Conservation (phyloP, 2,797 vertebrate genomes). For the Centropyge bicolor region DNA sequence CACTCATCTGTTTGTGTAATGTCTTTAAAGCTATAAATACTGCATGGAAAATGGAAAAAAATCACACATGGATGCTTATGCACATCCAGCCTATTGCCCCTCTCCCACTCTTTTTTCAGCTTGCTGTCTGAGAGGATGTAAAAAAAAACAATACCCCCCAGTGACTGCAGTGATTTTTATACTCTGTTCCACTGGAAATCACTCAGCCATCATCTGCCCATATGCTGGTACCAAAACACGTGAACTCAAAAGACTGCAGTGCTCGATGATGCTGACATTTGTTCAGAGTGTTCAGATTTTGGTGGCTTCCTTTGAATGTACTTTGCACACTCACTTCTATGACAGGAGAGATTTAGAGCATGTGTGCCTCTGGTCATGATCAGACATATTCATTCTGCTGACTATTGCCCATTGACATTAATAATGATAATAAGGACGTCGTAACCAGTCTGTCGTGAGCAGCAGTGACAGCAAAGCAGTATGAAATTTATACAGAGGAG, state of each 20-base stretch:
- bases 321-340: slow-evolving; percentile 8
- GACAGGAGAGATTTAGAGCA: slow-evolving; percentile 16
- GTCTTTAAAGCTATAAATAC: slow-evolving; percentile 12
- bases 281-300: slow-evolving; percentile 31
- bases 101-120: not conserved
- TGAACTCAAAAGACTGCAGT: slow-evolving; percentile 8
- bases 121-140: not conserved
- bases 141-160: not conserved
- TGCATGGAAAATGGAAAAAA: not conserved
- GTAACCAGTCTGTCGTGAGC: slow-evolving; percentile 7
- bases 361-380: slow-evolving; percentile 17
- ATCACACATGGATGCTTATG: not conserved
- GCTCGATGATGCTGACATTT: slow-evolving; percentile 29
- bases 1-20: slow-evolving; percentile 6
- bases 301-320: slow-evolving; percentile 9
- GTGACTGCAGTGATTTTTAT: slow-evolving; percentile 24
- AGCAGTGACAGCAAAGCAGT: slow-evolving; percentile 1
- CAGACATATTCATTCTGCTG: slow-evolving; percentile 23
- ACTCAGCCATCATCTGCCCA: slow-evolving; percentile 16
- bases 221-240: not conserved
- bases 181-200: slow-evolving; percentile 4
- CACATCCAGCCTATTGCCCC: not conserved
- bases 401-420: slow-evolving; percentile 28
- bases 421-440: slow-evolving; percentile 22
- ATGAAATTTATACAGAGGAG: slow-evolving; percentile 10